Percentiles rank a stretch among this genome's conserved stretches.
phyloP scores from a whole-genome alignment of 1,140 invertebrate species.

The Drosophila tropicalis region DNA sequence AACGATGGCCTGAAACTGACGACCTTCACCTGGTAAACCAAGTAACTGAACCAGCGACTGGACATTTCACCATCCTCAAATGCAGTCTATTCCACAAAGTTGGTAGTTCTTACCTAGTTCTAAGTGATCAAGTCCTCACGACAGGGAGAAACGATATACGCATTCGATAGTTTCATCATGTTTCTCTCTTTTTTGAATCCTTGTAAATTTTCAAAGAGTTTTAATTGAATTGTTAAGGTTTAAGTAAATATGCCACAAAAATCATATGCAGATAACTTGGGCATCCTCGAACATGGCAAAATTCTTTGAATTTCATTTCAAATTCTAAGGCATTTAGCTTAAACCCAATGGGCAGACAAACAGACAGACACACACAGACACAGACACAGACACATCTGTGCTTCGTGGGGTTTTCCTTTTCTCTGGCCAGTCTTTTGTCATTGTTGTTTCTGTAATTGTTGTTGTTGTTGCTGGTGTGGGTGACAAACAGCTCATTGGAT shows the following conservation, averaged over 20 bases:
- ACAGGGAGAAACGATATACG: no score
- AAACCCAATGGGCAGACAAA: neutral
- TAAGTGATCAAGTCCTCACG: no score
- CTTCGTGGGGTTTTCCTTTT: neutral
- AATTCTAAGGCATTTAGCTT: neutral
- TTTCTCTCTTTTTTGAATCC: no score
- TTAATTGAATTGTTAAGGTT: neutral
- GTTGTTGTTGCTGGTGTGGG: slow-evolving; percentile 10
- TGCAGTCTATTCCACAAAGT: neutral
- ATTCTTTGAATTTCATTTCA: neutral
- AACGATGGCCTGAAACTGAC: slow-evolving; percentile 22
- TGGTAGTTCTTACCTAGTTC: no score
- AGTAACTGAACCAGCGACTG: neutral
- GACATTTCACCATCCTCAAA: neutral
- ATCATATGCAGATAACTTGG: no score
- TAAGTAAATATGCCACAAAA: no score
- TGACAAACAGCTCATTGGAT: slow-evolving; percentile 9
- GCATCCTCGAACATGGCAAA: neutral
- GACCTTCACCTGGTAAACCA: slow-evolving; percentile 41
- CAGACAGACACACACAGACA: neutral
- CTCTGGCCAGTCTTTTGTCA: neutral
- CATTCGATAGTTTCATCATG: no score
- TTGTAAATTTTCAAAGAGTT: no score
- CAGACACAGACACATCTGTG: neutral
- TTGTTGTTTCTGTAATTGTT: neutral